phyloP scores from a whole-genome alignment of 2,113 vertebrate species.

The Thunnus maccoyii region DNA sequence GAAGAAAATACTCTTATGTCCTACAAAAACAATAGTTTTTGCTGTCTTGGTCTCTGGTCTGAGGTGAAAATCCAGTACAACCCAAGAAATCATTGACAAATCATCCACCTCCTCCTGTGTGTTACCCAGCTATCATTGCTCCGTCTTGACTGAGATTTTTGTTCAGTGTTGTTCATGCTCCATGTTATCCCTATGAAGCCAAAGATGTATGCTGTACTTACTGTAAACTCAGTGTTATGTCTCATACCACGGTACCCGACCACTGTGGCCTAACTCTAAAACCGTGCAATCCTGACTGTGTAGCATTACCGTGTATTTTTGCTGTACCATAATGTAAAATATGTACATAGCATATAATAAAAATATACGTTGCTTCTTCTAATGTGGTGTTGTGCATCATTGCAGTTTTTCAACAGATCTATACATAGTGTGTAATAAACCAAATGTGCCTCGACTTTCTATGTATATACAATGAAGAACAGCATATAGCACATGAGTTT shows the following conservation, averaged over 20 bases:
- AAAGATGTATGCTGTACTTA: constrained; percentile 76
- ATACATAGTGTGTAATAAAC: background rate
- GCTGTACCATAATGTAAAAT: constrained; percentile 85
- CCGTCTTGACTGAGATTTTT: constrained; percentile 15
- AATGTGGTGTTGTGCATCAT: background rate
- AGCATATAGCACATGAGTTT: background rate
- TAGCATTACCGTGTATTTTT: constrained; percentile 76
- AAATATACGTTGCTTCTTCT: constrained; percentile 83
- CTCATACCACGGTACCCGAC: constrained; percentile 73
- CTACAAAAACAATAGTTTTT: background rate
- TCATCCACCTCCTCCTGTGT: background rate
- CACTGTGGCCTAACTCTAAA: constrained; percentile 80
- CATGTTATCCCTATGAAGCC: constrained; percentile 67
- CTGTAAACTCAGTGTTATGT: constrained; percentile 51
- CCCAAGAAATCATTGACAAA: no score
- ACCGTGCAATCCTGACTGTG: constrained; percentile 82
- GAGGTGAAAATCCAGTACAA: background rate
- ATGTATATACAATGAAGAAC: background rate
- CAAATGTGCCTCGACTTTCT: background rate
- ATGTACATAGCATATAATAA: constrained; percentile 84
- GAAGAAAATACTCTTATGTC: background rate
- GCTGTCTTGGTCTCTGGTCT: background rate
- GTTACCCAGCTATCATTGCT: background rate
- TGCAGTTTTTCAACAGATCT: background rate
- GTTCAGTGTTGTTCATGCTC: background rate